These are phyloP conservation scores for Tanypteryx hageni DNA, from an alignment of 2,888 invertebrate species.

Conservation along the genomic window DNA sequence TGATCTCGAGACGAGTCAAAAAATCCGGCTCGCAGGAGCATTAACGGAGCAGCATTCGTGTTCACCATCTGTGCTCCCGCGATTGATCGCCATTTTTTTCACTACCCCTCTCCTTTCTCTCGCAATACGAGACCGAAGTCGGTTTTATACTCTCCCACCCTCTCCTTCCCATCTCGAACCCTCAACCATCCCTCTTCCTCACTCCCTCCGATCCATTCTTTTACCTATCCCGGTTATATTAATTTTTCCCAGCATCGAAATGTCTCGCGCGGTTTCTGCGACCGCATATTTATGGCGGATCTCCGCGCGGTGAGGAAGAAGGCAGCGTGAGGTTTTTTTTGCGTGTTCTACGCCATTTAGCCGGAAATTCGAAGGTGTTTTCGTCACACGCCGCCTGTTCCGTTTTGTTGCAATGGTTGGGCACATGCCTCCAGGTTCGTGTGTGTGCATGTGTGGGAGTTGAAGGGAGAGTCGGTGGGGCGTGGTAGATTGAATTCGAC, in stretches of 20 bases:
- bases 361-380: slow-evolving; percentile 7
- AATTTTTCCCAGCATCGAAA: neutral
- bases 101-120: neutral
- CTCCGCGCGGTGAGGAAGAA: neutral
- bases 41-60: slow-evolving; percentile 63
- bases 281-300: neutral
- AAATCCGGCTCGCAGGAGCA: slow-evolving; percentile 45
- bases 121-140: neutral
- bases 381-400: neutral
- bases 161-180: neutral
- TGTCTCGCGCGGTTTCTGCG: neutral
- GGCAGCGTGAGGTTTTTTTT: neutral
- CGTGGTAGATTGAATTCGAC: slow-evolving; percentile 50
- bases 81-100: slow-evolving; percentile 51
- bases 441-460: neutral
- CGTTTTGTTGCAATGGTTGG: neutral
- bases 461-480: neutral
- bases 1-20: slow-evolving; percentile 57
- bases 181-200: too few species aligned
- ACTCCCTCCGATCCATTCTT: neutral
- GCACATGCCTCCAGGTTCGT: neutral
- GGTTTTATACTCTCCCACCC: neutral
- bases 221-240: neutral
- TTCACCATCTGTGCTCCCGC: slow-evolving; percentile 57
- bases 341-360: slow-evolving; percentile 13